Evolutionary conservation across 2,888 invertebrate species (phyloP).

Genomic region (Macrosoma leucophasiata): DNA sequence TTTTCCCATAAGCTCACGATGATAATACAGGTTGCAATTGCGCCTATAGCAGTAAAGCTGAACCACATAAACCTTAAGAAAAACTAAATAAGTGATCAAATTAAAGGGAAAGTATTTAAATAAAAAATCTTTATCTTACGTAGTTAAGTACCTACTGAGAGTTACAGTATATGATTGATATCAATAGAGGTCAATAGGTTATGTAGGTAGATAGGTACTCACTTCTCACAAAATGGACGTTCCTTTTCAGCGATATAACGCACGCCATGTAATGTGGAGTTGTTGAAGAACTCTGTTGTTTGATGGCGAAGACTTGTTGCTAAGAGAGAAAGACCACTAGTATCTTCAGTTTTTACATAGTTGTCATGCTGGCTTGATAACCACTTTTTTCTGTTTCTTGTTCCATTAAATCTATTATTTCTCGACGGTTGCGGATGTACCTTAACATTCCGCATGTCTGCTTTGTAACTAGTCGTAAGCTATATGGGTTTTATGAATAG

Average conservation of each 20-base stretch:
- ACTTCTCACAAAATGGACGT: slow-evolving; percentile 87
- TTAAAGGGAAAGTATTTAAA: too few relatives aligned
- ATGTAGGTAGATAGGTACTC: slow-evolving; percentile 29
- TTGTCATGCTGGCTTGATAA: slow-evolving; percentile 19
- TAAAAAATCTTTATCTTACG: too few relatives aligned
- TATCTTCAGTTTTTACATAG: slow-evolving; percentile 29
- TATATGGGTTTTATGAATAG: too few relatives aligned
- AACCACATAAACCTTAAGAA: slow-evolving; percentile 85
- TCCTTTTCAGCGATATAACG: slow-evolving; percentile 85
- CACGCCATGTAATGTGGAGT: slow-evolving; percentile 86
- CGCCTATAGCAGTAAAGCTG: slow-evolving; percentile 80
- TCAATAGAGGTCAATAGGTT: too few relatives aligned
- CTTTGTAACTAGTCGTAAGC: too few relatives aligned
- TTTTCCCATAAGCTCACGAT: slow-evolving; percentile 88
- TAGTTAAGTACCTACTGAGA: too few relatives aligned
- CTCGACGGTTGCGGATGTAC: slow-evolving; percentile 45
- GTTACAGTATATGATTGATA: too few relatives aligned
- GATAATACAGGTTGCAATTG: slow-evolving; percentile 82
- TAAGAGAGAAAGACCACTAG: slow-evolving; percentile 54
- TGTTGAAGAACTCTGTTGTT: slow-evolving; percentile 83
- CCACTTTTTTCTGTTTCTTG: slow-evolving; percentile 20
- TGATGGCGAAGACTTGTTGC: slow-evolving; percentile 82
- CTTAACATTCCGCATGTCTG: slow-evolving; percentile 53
- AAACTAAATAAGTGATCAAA: too few relatives aligned
- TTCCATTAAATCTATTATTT: slow-evolving; percentile 26